These are phyloP conservation scores for Ommatoiulus sabulosus DNA, from an alignment of 2,888 invertebrate species.

Conservation along the genomic window DNA sequence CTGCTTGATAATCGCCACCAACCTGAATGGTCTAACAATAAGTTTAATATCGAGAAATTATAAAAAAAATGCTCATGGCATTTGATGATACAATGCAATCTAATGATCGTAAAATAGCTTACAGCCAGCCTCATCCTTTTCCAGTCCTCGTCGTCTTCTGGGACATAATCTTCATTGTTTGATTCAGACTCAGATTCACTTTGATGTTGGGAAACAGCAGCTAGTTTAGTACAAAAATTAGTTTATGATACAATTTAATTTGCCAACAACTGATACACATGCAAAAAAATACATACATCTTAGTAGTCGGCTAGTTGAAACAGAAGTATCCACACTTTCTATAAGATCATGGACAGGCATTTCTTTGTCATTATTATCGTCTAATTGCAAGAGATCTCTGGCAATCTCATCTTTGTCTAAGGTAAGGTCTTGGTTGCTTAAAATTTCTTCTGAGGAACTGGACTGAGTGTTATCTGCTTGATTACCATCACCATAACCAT, in stretches of 20 bases:
- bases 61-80: conserved; percentile 10
- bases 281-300: conserved; percentile 71
- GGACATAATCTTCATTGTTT: conserved; percentile 84
- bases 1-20: conserved; percentile 92
- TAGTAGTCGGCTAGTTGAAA: conserved; percentile 68
- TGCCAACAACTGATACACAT: neutral
- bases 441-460: conserved; percentile 68
- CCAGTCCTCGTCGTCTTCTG: conserved; percentile 85
- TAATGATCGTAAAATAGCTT: conserved; percentile 46
- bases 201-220: conserved; percentile 75
- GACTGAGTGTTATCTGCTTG: conserved; percentile 64
- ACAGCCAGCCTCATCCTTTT: conserved; percentile 74
- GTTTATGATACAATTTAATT: no score
- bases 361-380: conserved; percentile 65
- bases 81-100: neutral
- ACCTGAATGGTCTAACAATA: conserved; percentile 87
- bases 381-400: conserved; percentile 64
- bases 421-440: conserved; percentile 69
- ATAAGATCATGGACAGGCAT: conserved; percentile 66
- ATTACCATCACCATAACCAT: conserved; percentile 76
- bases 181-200: conserved; percentile 74
- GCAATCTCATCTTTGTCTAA: conserved; percentile 68
- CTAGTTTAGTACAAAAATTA: no score
- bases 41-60: neutral
- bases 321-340: conserved; percentile 65